Percentiles rank a stretch among this genome's conserved stretches.
These are phyloP conservation scores for Pimpla rufipes DNA, from an alignment of 2,888 invertebrate species.

Conservation along the genomic window DNA sequence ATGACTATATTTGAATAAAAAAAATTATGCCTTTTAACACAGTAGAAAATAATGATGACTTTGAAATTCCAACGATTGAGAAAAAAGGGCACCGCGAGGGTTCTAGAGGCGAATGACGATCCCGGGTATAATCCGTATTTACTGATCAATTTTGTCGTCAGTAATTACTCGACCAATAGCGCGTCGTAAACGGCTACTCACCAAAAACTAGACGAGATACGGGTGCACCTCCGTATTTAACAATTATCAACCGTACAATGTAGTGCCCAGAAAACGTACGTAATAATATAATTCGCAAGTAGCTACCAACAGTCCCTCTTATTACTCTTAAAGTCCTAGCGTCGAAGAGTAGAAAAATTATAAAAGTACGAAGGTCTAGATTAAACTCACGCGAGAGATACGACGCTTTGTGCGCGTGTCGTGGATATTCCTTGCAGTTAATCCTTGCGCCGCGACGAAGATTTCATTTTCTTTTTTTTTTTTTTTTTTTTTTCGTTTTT, in stretches of 20 bases:
- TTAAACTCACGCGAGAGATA: constrained; percentile 69
- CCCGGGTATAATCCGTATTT: not conserved
- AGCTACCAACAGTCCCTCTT: constrained; percentile 61
- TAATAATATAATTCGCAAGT: constrained; percentile 57
- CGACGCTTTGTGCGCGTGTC: constrained; percentile 61
- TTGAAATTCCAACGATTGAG: not conserved
- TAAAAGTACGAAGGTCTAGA: constrained; percentile 80
- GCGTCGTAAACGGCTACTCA: not conserved
- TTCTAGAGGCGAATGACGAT: not conserved
- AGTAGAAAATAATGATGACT: too few relatives aligned
- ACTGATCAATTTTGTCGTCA: not conserved
- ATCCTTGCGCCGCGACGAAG: constrained; percentile 36
- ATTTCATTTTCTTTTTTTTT: constrained; percentile 22
- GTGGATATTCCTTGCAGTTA: constrained; percentile 39
- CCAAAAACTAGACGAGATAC: not conserved
- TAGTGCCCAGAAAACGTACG: constrained; percentile 46
- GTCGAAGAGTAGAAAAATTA: constrained; percentile 81
- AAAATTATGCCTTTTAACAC: too few relatives aligned
- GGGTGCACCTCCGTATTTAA: not conserved
- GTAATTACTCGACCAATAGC: not conserved
- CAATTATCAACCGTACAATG: constrained; percentile 26
- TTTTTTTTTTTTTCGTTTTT: constrained; percentile 13
- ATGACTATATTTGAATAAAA: too few relatives aligned
- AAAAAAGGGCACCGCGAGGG: not conserved
- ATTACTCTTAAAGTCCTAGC: constrained; percentile 74